A percentile compares a stretch with the other conserved stretches of the same genome.
Evolutionary conservation across 2,113 vertebrate genomes (phyloP).

Genomic region (Nipponia nippon): DNA sequence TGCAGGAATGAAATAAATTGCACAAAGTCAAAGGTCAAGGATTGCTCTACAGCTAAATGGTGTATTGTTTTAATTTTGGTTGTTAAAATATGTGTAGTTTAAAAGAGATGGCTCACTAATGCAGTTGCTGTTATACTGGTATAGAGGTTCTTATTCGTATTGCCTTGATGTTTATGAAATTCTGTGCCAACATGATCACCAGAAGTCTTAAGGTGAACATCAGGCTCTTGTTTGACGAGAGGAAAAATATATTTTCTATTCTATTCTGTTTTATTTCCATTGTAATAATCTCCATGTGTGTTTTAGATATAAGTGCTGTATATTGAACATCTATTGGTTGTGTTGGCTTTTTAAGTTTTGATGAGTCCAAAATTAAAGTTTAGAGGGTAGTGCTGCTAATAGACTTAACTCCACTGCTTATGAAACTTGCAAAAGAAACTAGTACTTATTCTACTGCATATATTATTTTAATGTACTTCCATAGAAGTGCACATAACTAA

Average conservation of each 20-base stretch:
- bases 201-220: background rate
- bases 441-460: background rate
- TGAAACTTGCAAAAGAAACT: background rate
- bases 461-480: background rate
- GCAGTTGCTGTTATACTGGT: background rate
- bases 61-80: background rate
- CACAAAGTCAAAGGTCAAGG: background rate
- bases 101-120: background rate
- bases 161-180: background rate
- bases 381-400: background rate
- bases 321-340: background rate
- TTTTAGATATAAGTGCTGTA: background rate
- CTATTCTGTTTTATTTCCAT: background rate
- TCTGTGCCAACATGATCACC: background rate
- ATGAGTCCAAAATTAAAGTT: background rate
- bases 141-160: background rate
- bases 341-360: background rate
- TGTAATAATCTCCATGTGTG: background rate
- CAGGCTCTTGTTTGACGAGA: background rate
- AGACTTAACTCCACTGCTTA: background rate
- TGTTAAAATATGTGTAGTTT: background rate
- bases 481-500: fast-evolving
- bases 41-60: background rate
- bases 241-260: background rate
- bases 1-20: background rate